These are phyloP conservation scores for Urosaurus nigricauda DNA, from an alignment of 2,797 vertebrate species.

Conservation along the genomic window DNA sequence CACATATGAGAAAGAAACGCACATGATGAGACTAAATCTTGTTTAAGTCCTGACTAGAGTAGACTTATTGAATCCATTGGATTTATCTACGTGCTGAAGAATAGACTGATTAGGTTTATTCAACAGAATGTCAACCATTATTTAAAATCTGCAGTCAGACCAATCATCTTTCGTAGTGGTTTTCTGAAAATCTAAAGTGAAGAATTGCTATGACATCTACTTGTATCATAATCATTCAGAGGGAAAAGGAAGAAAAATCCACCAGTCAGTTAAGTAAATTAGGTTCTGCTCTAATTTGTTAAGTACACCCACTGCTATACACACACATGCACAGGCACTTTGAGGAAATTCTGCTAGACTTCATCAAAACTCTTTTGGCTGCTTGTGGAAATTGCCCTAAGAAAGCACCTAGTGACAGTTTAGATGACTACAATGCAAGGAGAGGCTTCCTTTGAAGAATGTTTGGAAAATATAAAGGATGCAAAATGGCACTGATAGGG, in stretches of 20 bases:
- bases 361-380: not conserved
- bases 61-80: too few relatives aligned
- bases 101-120: too few relatives aligned
- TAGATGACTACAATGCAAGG: not conserved
- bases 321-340: not conserved
- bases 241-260: not conserved
- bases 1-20: too few relatives aligned
- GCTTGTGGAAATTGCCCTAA: not conserved
- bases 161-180: not conserved
- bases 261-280: not conserved
- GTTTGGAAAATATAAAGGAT: not conserved
- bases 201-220: not conserved
- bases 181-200: not conserved
- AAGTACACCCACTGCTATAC: not conserved
- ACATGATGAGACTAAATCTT: too few relatives aligned
- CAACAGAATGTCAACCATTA: too few relatives aligned
- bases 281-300: not conserved
- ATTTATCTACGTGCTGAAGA: too few relatives aligned
- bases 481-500: not conserved
- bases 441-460: not conserved
- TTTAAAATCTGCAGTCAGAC: not conserved
- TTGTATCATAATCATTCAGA: not conserved
- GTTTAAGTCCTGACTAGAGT: too few relatives aligned
- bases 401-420: not conserved
- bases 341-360: not conserved